Base-by-base conservation (phyloP, 2,888 invertebrate species). In the Temnothorax rugatulus region DNA sequence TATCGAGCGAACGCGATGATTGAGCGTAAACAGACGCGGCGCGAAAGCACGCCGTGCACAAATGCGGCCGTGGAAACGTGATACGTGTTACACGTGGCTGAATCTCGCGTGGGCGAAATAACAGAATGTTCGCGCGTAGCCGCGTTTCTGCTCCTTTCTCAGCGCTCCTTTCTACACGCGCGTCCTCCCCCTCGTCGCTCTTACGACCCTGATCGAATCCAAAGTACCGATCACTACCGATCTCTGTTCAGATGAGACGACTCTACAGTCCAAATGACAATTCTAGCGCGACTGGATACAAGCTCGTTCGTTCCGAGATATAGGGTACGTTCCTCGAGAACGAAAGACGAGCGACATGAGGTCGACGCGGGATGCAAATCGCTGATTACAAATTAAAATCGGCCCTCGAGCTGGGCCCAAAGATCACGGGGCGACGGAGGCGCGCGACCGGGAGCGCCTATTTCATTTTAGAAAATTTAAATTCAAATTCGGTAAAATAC, bases 321-420 rank as follows among this genome's bases (percentile, higher is more conserved):
- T 4, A 0, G 11, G 21, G 50, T 25, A 34, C 21, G 41, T 4
- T 15, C 15, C 21, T 18, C 54, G 25, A 63, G 38, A 50, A 73
- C 63, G 76, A 44, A 54, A 69, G 71, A 68, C 38, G 71, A 44
- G 64, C 52, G 73, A 76, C 54, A 38, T 54, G 44, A 47, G 64
- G 44, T 57, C 47, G 50, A 54, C 54, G 52, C 81, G 79, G 76
- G 83, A 90, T 90, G 90, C 88, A 90, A 90, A 90, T 90, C 86
- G 79, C 86, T 88, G 89, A 90, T 90, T 88, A 90, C 88, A 90
- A 90, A 90, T 90, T 90, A 89, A 90, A 90, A 90, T 90, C 82
- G 87, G 75, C 76, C 54, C 83, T 74, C 76, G 84, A 54, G 69
- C 50, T 74, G 81, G 50, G 64, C 50, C 4, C 61, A 73, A 18